A percentile compares a stretch with the other conserved stretches of the same genome.
Evolutionary conservation across 2,113 vertebrate genomes (phyloP).

Genomic region (Lynx canadensis): DNA sequence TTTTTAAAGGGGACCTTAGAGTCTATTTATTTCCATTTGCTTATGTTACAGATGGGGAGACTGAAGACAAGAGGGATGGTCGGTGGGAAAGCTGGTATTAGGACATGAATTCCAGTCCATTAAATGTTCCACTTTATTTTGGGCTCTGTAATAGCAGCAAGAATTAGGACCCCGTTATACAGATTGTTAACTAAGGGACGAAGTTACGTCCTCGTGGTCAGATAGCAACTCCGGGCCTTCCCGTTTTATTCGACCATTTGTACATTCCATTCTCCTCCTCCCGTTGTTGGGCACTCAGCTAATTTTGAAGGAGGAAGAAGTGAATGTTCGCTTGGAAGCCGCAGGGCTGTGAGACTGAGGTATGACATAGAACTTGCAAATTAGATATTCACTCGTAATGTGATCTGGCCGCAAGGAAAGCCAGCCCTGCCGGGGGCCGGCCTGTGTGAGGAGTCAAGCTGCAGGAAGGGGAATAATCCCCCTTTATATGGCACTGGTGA

Average conservation of each 20-base stretch:
- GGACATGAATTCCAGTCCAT: background rate
- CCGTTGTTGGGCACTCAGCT: background rate
- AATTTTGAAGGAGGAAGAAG: slow-evolving; percentile 39
- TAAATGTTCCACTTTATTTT: background rate
- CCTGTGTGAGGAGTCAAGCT: slow-evolving; percentile 14
- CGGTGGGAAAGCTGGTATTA: background rate
- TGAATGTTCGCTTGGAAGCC: background rate
- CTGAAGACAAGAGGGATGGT: background rate
- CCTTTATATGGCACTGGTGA: slow-evolving; percentile 71
- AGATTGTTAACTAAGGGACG: slow-evolving; percentile 39
- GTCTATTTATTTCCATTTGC: background rate
- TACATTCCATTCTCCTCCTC: background rate
- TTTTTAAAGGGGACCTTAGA: background rate
- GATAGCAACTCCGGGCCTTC: background rate
- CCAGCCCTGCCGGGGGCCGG: background rate
- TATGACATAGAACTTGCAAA: slow-evolving; percentile 62
- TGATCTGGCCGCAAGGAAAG: slow-evolving; percentile 62
- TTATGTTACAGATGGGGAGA: background rate
- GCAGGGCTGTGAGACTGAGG: background rate
- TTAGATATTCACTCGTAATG: slow-evolving; percentile 62
- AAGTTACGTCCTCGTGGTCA: background rate
- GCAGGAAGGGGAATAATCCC: slow-evolving; percentile 73
- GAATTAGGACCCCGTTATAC: slow-evolving; percentile 21
- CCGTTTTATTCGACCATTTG: background rate
- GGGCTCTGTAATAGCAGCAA: background rate